Base-by-base conservation (phyloP, 2,888 invertebrate genomes). In the Plebejus anna region DNA sequence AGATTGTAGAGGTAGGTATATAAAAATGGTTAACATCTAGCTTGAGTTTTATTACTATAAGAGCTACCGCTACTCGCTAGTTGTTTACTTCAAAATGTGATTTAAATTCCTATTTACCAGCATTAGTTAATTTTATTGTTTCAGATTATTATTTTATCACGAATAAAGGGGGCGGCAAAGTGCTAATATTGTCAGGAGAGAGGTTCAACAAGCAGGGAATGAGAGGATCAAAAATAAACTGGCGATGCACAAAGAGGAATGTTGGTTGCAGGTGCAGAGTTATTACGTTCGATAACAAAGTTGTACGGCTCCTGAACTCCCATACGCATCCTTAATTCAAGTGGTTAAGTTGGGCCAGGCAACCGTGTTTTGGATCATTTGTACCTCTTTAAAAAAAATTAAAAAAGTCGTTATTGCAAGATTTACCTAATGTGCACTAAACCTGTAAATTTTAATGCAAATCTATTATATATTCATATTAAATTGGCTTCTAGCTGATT, bases 231-330 rank as follows among this genome's bases (percentile, higher is more conserved):
- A 77, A 77, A 57, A 73, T 77, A 22, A 59, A 79, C 13, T 84
- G 84, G 84, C 79, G 82, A 2, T 86, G 85, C 77, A 79, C 81
- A 4, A 83, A 32, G 42, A 71, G 81, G 76, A 83, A 83, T 75
- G 82, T 83, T 59, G 84, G 82, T n/a, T 86, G 86, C 75, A 83
- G 80, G 76, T 83, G 84, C 4, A 81, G 82, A 5, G 81, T 84
- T 6, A 81, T 81, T 73, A 86, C 85, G 0, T 51, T 78, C 1
- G 79, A 82, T 38, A 81, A 83, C 57, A 76, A 80, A 6, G 77
- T 86, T 47, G 77, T 84, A 38, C 57, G 70, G 16, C 32, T 51
- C 16, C 13, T 55, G 22, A 51, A 73, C 7, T 16, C 28, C 3
- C 73, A 73, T 16, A 28, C 28, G 16, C 73, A 73, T 55, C 22